Base-by-base conservation (phyloP, 1,140 invertebrate genomes). In the Copidosoma floridanum region DNA sequence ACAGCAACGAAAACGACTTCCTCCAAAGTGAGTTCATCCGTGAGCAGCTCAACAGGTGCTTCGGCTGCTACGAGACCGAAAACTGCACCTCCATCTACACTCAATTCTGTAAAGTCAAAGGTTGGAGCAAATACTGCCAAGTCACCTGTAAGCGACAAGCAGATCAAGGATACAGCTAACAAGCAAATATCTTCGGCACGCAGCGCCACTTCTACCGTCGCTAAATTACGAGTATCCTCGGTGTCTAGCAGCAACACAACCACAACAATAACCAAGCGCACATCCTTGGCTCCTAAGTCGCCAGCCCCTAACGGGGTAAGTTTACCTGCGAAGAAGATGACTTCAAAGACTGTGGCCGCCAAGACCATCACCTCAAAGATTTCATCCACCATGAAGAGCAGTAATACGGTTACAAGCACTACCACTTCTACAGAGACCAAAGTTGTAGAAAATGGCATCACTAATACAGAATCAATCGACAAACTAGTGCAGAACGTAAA, bases 111-210 rank as follows among this genome's bases (percentile, higher is more conserved):
- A 1, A 72, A 65, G 52, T 18, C 64, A 3, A 61, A 61, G 24
- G 27, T 46, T 43, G 57, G 63, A 2, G 29, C 41, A 12, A 35
- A 50, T 26, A 3, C 57, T 3, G 41, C 62, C 5, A 81, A 78
- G 58, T 69, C 72, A 1, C 72, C 81, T 0, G 74, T 82, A 57
- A 77, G 78, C 11, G 83, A 85, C 21, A 85, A 85, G 58, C 80
- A 84, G 63, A 79, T 80, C 11, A 85, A 85, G 65, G 84, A 85
- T 54, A 82, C 82, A 24, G 82, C 82, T 1, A 85, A 85, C 57
- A 85, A 85, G 65, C 81, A 82, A 56, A 79, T 85, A 12, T 84
- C 83, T 0, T 80, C 82, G 14, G 73, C 75, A 16, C 73, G 80
- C 35, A 77, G 70, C 2, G 64, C 65, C 24, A 65, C 68, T 3